Conservation (phyloP, 2,888 invertebrate genomes). For the Bhutanitis thaidina region DNA sequence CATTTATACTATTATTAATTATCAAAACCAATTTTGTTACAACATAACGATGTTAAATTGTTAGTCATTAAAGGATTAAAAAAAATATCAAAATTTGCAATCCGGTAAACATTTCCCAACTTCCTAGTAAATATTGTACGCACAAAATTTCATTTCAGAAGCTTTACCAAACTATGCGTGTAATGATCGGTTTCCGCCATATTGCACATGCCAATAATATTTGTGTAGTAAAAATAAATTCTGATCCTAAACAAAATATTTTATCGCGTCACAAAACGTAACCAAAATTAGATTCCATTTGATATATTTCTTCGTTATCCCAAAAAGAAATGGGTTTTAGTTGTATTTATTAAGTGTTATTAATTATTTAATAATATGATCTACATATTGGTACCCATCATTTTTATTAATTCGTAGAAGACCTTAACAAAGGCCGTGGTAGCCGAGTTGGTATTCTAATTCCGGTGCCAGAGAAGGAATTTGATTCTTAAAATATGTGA, state of each 20-base stretch:
- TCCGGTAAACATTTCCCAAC: background rate
- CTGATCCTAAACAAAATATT: background rate
- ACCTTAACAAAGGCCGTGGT: too few species aligned
- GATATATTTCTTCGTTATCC: background rate
- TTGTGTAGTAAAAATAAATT: slow-evolving; percentile 1
- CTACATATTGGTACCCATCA: too few species aligned
- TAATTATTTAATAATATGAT: too few species aligned
- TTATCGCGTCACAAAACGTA: background rate
- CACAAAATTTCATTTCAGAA: slow-evolving; percentile 16
- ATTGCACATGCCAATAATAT: slow-evolving; percentile 13
- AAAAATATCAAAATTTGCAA: background rate
- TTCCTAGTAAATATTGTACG: background rate
- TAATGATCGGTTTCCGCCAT: slow-evolving; percentile 9
- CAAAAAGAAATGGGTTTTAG: background rate
- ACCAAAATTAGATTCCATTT: background rate
- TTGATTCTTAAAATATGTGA: too few species aligned
- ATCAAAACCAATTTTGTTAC: too few species aligned
- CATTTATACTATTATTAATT: too few species aligned
- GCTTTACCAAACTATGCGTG: slow-evolving; percentile 17
- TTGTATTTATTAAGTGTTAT: too few species aligned
- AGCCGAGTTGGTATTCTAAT: too few species aligned
- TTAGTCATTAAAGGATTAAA: too few species aligned
- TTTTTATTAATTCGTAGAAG: too few species aligned
- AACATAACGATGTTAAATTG: too few species aligned
- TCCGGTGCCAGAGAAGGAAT: too few species aligned